phyloP scores from a whole-genome alignment of 2,113 vertebrate genomes.

The Erythrolamprus reginae region DNA sequence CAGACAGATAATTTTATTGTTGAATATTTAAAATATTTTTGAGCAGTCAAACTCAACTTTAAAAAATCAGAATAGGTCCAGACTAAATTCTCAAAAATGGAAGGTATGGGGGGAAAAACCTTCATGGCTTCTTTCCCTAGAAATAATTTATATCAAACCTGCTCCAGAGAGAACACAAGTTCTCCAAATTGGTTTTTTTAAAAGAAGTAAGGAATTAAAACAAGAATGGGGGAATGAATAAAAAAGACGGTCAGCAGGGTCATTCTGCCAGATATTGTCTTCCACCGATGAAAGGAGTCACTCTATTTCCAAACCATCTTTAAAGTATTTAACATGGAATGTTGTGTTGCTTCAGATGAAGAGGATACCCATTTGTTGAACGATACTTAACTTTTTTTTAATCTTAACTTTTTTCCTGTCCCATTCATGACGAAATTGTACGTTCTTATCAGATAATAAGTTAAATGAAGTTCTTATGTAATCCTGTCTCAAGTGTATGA shows the following conservation, averaged over 20 bases:
- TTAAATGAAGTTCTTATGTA: neutral
- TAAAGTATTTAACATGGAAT: neutral
- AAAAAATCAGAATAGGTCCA: neutral
- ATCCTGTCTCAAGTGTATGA: neutral
- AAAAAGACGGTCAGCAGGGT: too few species aligned
- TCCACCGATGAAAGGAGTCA: neutral
- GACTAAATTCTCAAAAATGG: neutral
- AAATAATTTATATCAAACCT: too few species aligned
- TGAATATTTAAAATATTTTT: neutral
- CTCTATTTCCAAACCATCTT: neutral
- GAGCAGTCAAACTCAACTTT: neutral
- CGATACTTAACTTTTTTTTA: neutral
- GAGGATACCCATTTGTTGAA: neutral
- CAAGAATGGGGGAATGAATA: neutral
- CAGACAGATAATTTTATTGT: neutral
- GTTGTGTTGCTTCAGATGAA: neutral
- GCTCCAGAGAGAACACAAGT: neutral
- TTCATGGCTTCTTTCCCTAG: too few species aligned
- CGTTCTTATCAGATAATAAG: neutral
- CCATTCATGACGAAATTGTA: neutral
- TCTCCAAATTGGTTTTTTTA: neutral
- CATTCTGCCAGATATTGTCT: too few species aligned
- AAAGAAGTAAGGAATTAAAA: neutral
- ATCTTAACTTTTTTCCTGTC: neutral
- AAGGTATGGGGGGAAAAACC: neutral